These are phyloP conservation scores for Telmatochromis bifrenatus DNA, from an alignment of 2,113 vertebrate species.

Conservation along the genomic window DNA sequence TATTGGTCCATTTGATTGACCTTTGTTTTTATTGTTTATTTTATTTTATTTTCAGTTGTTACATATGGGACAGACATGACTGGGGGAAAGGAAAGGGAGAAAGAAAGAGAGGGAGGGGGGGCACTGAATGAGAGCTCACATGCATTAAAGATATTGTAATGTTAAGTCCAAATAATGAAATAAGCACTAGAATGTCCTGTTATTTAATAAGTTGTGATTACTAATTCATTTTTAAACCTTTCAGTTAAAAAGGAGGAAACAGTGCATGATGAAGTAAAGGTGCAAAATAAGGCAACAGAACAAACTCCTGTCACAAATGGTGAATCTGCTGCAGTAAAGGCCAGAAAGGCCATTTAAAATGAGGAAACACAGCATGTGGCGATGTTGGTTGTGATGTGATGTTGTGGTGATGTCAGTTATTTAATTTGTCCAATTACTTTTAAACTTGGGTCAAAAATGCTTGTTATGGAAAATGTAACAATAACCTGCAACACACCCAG, in stretches of 20 bases:
- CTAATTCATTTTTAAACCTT: background rate
- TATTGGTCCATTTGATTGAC: no score
- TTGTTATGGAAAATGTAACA: no score
- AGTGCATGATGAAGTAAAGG: constrained; percentile 6
- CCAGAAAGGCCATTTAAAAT: background rate
- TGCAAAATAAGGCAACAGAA: rapidly evolving
- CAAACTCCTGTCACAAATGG: background rate
- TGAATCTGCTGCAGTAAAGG: background rate
- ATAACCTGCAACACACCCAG: no score
- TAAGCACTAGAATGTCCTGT: background rate
- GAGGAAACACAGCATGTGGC: background rate
- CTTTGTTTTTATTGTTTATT: no score
- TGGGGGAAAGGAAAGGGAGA: no score
- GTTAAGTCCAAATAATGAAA: background rate
- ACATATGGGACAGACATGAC: no score
- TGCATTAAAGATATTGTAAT: background rate
- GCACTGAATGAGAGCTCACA: background rate
- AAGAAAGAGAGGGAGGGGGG: no score
- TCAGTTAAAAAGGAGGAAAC: background rate
- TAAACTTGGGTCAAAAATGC: background rate
- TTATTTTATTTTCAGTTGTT: no score
- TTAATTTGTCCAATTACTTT: background rate
- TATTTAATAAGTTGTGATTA: background rate
- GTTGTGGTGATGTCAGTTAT: background rate
- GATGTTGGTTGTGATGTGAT: background rate